phyloP scores from a whole-genome alignment of 1,140 invertebrate genomes.

The Magallana gigas region DNA sequence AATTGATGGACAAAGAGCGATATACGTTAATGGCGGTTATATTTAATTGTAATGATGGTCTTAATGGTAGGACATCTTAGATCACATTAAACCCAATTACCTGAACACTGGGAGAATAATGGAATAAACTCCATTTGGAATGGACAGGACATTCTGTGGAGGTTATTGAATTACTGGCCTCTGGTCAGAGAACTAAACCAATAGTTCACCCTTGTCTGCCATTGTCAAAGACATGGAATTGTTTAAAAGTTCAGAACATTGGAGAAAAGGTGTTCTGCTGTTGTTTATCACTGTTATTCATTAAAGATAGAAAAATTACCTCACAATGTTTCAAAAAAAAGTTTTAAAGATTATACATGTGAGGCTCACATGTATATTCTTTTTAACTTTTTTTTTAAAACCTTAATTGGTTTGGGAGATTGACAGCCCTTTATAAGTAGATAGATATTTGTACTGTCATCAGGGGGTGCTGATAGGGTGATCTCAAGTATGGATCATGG shows the following conservation, averaged over 20 bases:
- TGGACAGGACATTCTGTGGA: background rate
- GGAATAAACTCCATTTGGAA: constrained; percentile 13
- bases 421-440: background rate
- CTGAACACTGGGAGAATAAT: constrained; percentile 11
- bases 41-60: background rate
- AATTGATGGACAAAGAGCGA: background rate
- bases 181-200: background rate
- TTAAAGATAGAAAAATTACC: constrained; percentile 5
- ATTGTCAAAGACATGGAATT: background rate
- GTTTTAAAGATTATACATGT: too few species aligned
- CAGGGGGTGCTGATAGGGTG: constrained; percentile 30
- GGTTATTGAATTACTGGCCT: constrained; percentile 7
- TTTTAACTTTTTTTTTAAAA: background rate
- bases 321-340: background rate
- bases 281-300: background rate
- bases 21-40: background rate
- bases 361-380: too few species aligned
- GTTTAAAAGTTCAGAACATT: background rate
- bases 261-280: background rate
- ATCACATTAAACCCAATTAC: constrained; percentile 17
- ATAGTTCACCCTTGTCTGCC: background rate
- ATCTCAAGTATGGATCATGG: background rate
- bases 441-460: background rate
- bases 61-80: constrained; percentile 23
- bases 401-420: background rate